phyloP scores from a whole-genome alignment of 2,888 invertebrate genomes.

The Dicranocentrus wangi region DNA sequence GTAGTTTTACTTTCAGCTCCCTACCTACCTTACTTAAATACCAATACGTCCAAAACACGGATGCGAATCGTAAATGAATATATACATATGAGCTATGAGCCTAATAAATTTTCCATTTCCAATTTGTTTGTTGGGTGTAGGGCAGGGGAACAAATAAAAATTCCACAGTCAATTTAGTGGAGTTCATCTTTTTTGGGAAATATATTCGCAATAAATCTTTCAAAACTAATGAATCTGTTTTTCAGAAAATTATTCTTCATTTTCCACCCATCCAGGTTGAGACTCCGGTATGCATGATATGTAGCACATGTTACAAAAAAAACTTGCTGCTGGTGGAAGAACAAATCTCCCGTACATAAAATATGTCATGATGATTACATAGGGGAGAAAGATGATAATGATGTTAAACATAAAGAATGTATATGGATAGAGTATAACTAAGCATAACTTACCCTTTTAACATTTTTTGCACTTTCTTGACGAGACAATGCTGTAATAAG shows the following conservation, averaged over 20 bases:
- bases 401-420: background rate
- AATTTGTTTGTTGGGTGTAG: too few species aligned
- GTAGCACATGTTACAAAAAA: background rate
- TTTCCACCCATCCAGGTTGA: background rate
- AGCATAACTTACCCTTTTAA: background rate
- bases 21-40: too few species aligned
- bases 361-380: conserved; percentile 10
- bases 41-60: too few species aligned
- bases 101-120: too few species aligned
- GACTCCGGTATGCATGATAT: background rate
- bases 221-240: conserved; percentile 45
- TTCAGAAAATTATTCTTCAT: conserved; percentile 39
- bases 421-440: too few species aligned
- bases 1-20: too few species aligned
- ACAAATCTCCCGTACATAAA: conserved; percentile 6
- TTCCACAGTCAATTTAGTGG: too few species aligned
- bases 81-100: too few species aligned
- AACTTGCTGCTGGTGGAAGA: background rate
- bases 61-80: too few species aligned
- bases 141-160: too few species aligned
- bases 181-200: background rate
- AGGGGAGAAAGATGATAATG: background rate
- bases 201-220: conserved; percentile 46
- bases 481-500: background rate
- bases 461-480: too few species aligned